Evolutionary conservation across 1,140 invertebrate species (phyloP).

Genomic region (Drosophila kepulauana): DNA sequence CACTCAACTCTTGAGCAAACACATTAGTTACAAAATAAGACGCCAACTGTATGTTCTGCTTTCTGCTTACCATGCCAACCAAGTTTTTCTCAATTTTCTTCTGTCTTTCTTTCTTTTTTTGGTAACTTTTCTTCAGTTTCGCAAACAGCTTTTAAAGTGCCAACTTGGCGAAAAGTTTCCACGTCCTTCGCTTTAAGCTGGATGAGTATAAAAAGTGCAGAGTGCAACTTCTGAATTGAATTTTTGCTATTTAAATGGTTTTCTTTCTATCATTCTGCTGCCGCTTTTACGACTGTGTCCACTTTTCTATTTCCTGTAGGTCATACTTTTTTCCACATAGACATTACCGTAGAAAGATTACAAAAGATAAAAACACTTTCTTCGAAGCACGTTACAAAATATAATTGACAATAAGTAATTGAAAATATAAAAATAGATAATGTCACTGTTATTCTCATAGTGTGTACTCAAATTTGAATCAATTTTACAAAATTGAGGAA

Average conservation of each 20-base stretch:
- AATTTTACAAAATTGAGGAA: too few relatives aligned
- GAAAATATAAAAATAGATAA: too few relatives aligned
- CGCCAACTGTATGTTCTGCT: slow-evolving; percentile 68
- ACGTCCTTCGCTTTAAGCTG: slow-evolving; percentile 24
- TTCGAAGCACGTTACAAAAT: too few relatives aligned
- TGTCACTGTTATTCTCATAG: too few relatives aligned
- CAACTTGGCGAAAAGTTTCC: slow-evolving; percentile 74
- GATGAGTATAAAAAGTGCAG: slow-evolving; percentile 34
- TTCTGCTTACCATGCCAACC: slow-evolving; percentile 37
- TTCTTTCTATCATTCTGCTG: not conserved
- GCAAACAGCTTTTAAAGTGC: slow-evolving; percentile 79
- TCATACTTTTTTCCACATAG: not conserved
- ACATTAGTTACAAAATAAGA: slow-evolving; percentile 80
- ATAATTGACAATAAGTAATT: too few relatives aligned
- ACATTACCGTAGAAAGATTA: not conserved
- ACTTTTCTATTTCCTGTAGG: not conserved
- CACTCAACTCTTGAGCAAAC: slow-evolving; percentile 70
- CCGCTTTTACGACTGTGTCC: not conserved
- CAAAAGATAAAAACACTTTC: too few relatives aligned
- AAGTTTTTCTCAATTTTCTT: slow-evolving; percentile 26
- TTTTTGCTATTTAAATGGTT: slow-evolving; percentile 45
- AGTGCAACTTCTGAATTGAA: slow-evolving; percentile 65
- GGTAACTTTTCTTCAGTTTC: slow-evolving; percentile 31
- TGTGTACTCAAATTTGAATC: too few relatives aligned
- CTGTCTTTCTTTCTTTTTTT: not conserved